phyloP scores from a whole-genome alignment of 92 coral and sea anemone species.

The Anthopleura xanthogrammica region DNA sequence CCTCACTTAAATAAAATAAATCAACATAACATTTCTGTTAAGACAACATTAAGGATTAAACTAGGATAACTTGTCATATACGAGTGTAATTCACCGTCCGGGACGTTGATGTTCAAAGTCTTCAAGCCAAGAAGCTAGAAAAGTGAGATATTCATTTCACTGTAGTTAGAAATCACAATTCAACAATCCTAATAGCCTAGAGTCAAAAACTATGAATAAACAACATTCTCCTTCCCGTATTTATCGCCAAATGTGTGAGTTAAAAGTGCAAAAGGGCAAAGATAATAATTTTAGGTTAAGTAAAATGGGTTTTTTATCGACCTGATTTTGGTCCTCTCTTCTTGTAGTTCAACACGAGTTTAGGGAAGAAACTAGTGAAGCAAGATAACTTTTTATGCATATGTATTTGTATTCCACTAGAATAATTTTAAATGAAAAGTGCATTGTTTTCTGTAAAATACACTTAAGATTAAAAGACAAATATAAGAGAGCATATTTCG shows the following conservation, averaged over 20 bases:
- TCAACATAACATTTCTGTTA: background rate
- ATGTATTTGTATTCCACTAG: too few relatives aligned
- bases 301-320: too few relatives aligned
- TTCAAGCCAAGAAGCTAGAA: background rate
- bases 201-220: constrained; percentile 3
- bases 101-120: background rate
- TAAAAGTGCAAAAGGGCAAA: background rate
- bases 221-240: background rate
- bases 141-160: background rate
- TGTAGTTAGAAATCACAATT: background rate
- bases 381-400: too few relatives aligned
- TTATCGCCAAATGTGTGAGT: background rate
- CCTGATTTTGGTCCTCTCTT: too few relatives aligned
- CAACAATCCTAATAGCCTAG: constrained; percentile 2
- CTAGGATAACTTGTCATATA: background rate
- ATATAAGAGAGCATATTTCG: too few relatives aligned
- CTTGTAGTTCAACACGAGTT: too few relatives aligned
- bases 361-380: too few relatives aligned
- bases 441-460: too few relatives aligned
- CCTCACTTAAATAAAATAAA: background rate
- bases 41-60: background rate
- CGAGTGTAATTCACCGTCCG: background rate
- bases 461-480: too few relatives aligned
- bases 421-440: too few relatives aligned
- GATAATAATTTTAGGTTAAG: too few relatives aligned